Percentiles rank a stretch among this genome's conserved stretches.
These are phyloP conservation scores for Drosophila aff. DNA, from an alignment of 1,140 invertebrate species.

Conservation along the genomic window DNA sequence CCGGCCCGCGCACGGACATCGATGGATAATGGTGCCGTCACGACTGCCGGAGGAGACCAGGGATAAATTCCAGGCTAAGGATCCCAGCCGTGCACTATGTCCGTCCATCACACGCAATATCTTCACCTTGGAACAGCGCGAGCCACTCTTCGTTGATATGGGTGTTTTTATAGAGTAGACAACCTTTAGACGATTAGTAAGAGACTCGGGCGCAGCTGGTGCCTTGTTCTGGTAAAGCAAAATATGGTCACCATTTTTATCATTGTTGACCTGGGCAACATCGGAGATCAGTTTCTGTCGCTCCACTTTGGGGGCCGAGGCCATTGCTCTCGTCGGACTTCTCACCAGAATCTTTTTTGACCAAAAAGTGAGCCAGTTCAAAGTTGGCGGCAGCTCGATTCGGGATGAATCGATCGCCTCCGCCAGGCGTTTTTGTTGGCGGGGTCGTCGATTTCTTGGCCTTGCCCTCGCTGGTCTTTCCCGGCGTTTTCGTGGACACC, in stretches of 20 bases:
- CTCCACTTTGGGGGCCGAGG: slow-evolving; percentile 85
- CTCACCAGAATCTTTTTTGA: slow-evolving; percentile 86
- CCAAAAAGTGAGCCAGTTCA: slow-evolving; percentile 92
- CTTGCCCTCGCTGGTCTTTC: slow-evolving; percentile 88
- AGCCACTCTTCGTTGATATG: slow-evolving; percentile 90
- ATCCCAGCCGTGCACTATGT: slow-evolving; percentile 92
- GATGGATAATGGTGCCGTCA: slow-evolving; percentile 95
- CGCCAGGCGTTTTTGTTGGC: slow-evolving; percentile 89
- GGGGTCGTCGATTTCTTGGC: slow-evolving; percentile 81
- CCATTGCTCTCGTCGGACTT: slow-evolving; percentile 85
- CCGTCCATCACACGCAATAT: slow-evolving; percentile 90
- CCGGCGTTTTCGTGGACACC: slow-evolving; percentile 87
- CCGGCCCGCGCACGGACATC: slow-evolving; percentile 94
- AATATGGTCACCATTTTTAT: slow-evolving; percentile 85
- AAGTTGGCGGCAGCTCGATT: slow-evolving; percentile 94
- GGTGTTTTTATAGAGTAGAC: slow-evolving; percentile 95
- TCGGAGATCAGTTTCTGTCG: slow-evolving; percentile 88
- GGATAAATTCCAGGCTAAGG: slow-evolving; percentile 95
- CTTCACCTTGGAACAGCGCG: slow-evolving; percentile 89
- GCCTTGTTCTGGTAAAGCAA: slow-evolving; percentile 92
- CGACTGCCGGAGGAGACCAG: too few relatives aligned
- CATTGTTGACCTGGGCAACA: slow-evolving; percentile 89
- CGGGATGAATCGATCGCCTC: slow-evolving; percentile 96
- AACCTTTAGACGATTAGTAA: slow-evolving; percentile 95
- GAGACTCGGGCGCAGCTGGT: slow-evolving; percentile 93